Conservation (phyloP, 2,113 vertebrate species). For the Reinhardtius hippoglossoides region DNA sequence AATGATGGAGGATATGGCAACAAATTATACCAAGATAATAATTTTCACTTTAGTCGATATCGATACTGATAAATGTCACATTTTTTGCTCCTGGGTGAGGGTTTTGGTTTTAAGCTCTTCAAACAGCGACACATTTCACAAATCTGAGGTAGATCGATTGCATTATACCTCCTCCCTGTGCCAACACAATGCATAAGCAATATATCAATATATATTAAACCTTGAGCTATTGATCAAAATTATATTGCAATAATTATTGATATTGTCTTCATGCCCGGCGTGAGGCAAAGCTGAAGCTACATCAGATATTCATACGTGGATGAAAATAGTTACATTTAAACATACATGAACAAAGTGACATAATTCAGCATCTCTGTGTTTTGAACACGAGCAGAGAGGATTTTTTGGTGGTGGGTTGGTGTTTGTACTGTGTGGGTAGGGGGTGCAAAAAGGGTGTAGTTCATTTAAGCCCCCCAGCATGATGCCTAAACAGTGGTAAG, state of each 20-base stretch:
- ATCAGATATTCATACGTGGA: neutral
- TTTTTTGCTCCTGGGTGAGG: neutral
- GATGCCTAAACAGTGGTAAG: slow-evolving; percentile 77
- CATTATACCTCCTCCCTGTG: no score
- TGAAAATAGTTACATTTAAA: neutral
- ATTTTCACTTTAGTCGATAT: neutral
- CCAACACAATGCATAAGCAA: no score
- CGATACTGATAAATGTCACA: neutral
- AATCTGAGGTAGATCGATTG: no score
- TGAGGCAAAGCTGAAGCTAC: neutral
- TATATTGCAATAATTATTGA: neutral
- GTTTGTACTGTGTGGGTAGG: slow-evolving; percentile 28
- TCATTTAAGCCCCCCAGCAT: slow-evolving; percentile 66
- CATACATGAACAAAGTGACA: neutral
- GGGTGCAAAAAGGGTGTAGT: slow-evolving; percentile 40
- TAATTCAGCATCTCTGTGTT: slow-evolving; percentile 37
- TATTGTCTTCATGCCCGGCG: neutral
- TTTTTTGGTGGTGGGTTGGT: slow-evolving; percentile 30
- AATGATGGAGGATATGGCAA: no score
- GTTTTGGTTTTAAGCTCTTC: no score
- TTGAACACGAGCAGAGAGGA: slow-evolving; percentile 37
- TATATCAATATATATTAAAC: no score
- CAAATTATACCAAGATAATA: neutral
- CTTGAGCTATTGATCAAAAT: no score
- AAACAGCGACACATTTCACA: no score